Evolutionary conservation across 2,797 vertebrate genomes (phyloP).

Genomic region (Phrynocephalus vlangalii): DNA sequence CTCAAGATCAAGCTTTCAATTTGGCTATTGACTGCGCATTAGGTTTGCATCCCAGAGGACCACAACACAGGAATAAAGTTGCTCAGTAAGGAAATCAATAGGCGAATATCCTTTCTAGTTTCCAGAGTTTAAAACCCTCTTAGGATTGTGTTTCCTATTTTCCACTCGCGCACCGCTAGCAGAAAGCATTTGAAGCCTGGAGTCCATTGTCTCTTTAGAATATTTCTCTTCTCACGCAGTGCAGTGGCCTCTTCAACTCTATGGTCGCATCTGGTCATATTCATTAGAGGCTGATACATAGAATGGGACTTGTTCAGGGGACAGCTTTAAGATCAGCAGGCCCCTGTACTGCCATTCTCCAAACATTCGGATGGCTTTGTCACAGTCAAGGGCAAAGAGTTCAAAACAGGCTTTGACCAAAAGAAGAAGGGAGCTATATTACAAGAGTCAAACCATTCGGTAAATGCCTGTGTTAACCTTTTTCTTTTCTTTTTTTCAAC

Average conservation of each 20-base stretch:
- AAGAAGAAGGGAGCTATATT: conserved; percentile 20
- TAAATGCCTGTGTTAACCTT: background rate
- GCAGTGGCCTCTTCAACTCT: background rate
- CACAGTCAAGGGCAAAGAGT: background rate
- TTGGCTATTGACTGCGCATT: background rate
- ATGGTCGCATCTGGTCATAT: conserved; percentile 1
- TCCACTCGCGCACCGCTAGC: background rate
- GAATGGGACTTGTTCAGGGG: background rate
- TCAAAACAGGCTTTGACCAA: conserved; percentile 12
- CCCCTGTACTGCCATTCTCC: conserved; percentile 11
- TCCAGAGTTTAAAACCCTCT: background rate
- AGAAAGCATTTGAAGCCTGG: conserved; percentile 10
- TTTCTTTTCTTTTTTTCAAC: background rate
- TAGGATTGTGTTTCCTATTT: conserved; percentile 8
- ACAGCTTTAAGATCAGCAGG: conserved; percentile 27
- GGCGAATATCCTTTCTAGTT: conserved; percentile 25
- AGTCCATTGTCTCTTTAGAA: background rate
- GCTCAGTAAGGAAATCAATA: conserved; percentile 27
- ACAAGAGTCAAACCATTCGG: background rate
- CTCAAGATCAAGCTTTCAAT: conserved; percentile 28
- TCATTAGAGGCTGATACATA: conserved; percentile 12
- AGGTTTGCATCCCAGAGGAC: conserved; percentile 23
- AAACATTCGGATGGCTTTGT: conserved; percentile 28
- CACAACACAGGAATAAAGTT: background rate
- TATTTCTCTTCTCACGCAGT: background rate